Conservation (phyloP, 2,113 vertebrate genomes). For the Euleptes europaea region DNA sequence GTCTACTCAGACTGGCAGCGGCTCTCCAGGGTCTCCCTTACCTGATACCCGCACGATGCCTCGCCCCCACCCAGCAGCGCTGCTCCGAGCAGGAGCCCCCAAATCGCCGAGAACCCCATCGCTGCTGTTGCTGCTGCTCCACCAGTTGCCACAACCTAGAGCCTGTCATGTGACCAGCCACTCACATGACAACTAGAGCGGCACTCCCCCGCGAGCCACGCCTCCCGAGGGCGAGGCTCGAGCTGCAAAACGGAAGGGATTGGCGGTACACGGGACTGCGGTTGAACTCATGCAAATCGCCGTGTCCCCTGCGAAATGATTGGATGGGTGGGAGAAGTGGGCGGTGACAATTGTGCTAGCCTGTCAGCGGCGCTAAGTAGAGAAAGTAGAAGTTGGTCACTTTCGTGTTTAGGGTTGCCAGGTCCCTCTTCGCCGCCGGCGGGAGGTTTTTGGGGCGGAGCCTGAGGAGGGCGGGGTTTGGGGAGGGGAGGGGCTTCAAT, state of each 20-base stretch:
- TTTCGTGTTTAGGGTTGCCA: too few species aligned
- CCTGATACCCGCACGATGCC: not conserved
- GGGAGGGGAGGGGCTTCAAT: too few species aligned
- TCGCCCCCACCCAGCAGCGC: not conserved
- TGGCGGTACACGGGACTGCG: rapidly evolving
- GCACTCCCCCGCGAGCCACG: rapidly evolving
- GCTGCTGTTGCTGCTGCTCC: too few species aligned
- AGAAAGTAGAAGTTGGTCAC: too few species aligned
- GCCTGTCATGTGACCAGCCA: not conserved
- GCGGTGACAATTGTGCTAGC: not conserved
- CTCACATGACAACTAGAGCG: not conserved
- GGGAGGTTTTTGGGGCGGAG: too few species aligned
- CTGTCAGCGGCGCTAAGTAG: too few species aligned
- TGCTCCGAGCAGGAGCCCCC: not conserved
- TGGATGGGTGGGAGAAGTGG: not conserved
- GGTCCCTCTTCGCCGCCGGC: too few species aligned
- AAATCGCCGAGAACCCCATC: not conserved
- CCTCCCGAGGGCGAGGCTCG: rapidly evolving
- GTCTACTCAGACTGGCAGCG: too few species aligned
- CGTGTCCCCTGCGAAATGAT: not conserved
- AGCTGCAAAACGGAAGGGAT: rapidly evolving
- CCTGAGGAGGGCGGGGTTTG: too few species aligned
- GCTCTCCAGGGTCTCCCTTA: not conserved
- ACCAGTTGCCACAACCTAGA: not conserved
- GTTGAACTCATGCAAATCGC: not conserved